Evolutionary conservation across 2,113 vertebrate genomes (phyloP).

Genomic region (Oreocharis arfaki): DNA sequence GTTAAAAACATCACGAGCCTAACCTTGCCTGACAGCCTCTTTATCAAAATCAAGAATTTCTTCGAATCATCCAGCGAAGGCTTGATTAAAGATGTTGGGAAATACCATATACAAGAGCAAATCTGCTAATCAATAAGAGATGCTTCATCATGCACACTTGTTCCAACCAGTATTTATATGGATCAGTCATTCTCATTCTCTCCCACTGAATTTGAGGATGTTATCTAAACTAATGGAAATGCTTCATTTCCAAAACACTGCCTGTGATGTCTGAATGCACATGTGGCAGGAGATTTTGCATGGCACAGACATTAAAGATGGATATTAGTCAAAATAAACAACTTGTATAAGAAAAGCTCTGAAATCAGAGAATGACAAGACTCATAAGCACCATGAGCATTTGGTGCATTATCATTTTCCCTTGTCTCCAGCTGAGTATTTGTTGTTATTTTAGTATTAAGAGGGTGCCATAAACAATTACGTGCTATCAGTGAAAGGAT

Average conservation of each 20-base stretch:
- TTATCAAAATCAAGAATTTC: slow-evolving; percentile 20
- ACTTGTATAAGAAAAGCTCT: neutral
- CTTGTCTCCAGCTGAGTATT: neutral
- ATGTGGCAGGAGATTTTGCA: neutral
- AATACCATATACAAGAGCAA: slow-evolving; percentile 7
- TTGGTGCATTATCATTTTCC: neutral
- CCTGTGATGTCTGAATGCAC: neutral
- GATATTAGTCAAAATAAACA: neutral
- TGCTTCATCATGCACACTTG: slow-evolving; percentile 5
- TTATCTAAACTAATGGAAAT: slow-evolving; percentile 4
- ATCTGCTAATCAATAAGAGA: slow-evolving; percentile 30
- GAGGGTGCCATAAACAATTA: neutral
- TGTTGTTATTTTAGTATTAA: neutral
- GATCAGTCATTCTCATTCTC: slow-evolving; percentile 8
- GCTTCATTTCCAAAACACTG: neutral
- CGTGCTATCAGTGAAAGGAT: neutral
- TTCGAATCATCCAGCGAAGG: slow-evolving; percentile 8
- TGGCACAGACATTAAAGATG: neutral
- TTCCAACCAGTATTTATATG: slow-evolving; percentile 17
- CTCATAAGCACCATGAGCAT: neutral
- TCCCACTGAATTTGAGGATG: neutral
- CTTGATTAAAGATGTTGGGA: slow-evolving; percentile 37
- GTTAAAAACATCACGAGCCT: neutral
- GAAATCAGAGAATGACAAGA: neutral
- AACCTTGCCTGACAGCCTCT: neutral